Percentiles rank a stretch among this genome's conserved stretches.
phyloP scores from a whole-genome alignment of 2,888 invertebrate genomes.

The Apamea anceps region DNA sequence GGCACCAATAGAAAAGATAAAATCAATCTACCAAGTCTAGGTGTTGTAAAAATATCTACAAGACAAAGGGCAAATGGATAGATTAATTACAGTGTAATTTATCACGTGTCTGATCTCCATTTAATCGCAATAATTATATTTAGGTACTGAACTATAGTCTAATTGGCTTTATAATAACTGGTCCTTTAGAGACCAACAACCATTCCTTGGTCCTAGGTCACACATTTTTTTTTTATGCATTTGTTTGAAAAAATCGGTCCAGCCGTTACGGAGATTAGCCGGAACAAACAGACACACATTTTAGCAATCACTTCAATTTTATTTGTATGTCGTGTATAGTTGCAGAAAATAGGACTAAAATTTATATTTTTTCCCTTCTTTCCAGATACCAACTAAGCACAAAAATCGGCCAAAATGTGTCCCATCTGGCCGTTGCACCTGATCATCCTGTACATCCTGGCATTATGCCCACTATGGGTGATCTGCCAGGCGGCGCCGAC shows the following conservation, averaged over 20 bases:
- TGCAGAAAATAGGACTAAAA: neutral
- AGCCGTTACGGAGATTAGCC: too few species aligned
- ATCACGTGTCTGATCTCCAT: neutral
- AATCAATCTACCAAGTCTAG: neutral
- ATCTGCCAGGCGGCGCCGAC: constrained; percentile 85
- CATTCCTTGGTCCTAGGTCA: neutral
- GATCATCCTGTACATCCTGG: constrained; percentile 89
- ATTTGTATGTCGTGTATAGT: too few species aligned
- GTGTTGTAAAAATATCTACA: neutral
- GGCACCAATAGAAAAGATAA: neutral
- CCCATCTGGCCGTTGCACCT: constrained; percentile 91
- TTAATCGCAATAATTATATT: neutral
- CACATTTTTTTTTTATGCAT: neutral
- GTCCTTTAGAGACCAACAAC: neutral
- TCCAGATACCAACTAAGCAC: constrained; percentile 54
- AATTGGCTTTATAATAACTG: constrained; percentile 3
- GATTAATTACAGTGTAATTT: constrained; percentile 13
- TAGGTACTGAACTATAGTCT: neutral
- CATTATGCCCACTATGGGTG: constrained; percentile 89
- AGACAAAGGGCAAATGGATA: neutral
- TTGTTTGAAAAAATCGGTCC: neutral
- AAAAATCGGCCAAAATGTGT: constrained; percentile 86
- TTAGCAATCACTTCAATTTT: too few species aligned
- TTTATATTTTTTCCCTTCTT: constrained; percentile 14
- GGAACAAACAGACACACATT: too few species aligned